These are phyloP conservation scores for Athalia cordata DNA, from an alignment of 2,888 invertebrate species.

Conservation along the genomic window DNA sequence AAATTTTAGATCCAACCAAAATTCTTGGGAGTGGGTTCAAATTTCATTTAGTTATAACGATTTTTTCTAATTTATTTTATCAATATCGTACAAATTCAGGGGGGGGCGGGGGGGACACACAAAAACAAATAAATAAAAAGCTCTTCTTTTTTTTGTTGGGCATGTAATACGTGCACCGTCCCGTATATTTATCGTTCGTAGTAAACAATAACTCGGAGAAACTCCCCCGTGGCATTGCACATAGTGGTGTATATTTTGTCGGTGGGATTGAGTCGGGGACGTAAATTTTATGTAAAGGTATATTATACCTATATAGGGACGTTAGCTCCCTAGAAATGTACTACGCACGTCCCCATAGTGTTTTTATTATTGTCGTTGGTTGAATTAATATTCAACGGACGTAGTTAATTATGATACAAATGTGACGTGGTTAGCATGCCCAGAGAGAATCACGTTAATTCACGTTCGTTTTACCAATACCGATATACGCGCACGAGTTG, in stretches of 20 bases:
- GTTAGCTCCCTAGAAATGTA: background rate
- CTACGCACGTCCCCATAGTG: background rate
- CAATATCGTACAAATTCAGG: too few relatives aligned
- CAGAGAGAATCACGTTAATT: constrained; percentile 28
- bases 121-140: too few relatives aligned
- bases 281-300: background rate
- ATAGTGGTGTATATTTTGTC: background rate
- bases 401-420: constrained; percentile 38
- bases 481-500: background rate
- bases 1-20: too few relatives aligned
- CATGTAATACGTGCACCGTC: background rate
- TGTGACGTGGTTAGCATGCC: constrained; percentile 33
- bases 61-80: too few relatives aligned
- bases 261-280: background rate
- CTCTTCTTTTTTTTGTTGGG: too few relatives aligned
- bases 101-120: too few relatives aligned
- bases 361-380: constrained; percentile 13
- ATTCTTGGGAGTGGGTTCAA: too few relatives aligned
- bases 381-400: constrained; percentile 32
- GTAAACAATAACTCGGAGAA: constrained; percentile 13
- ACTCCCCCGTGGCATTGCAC: background rate
- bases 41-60: too few relatives aligned
- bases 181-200: constrained; percentile 12
- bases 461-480: constrained; percentile 5
- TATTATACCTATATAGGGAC: background rate